Evolutionary conservation across 2,888 invertebrate species (phyloP), one percentile per base, ranked within the genome.

Genomic region (Allygus modestus): DNA sequence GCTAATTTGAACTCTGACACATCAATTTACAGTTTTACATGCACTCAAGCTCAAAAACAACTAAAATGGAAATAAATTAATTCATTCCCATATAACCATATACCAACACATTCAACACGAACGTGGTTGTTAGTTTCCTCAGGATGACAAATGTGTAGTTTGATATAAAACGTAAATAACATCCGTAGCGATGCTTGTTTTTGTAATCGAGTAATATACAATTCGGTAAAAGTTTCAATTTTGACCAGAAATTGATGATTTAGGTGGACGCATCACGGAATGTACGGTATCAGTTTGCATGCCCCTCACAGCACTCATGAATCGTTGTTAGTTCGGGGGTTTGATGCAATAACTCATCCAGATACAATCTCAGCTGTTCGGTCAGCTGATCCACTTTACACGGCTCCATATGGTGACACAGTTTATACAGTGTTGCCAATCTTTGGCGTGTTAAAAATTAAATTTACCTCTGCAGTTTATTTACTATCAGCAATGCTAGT

Each of bases 341-440:
- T 65, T 65, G 65, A 41, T 37, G 41, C 71, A 71, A 71, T 71
- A 71, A 71, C 71, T 71, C 71, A 71, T 28, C n/a, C 2, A n/a
- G 71, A 71, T 71, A 71, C 41, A 37, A 71, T 71, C 69, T 69
- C 31, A 26, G 28, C 61, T 61, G 61, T 26, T 28, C 23, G 11
- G 26, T 33, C 71, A 71, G 71, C 71, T 71, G 71, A 71, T 65
- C 65, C 65, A 65, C 65, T 58, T 46, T 17, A 46, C 46, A 17
- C 46, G 46, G 46, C n/a, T 54, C 26, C 65, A 65, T 31, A 31
- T 65, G 65, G 65, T 31, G 20, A 17, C 12, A 46, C 46, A 9
- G 37, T 46, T 17, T 17, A 46, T 28, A 58, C 65, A 65, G 65
- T 9, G 65, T 65, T 65, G 28, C 65, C 65, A 65, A 65, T 28